A percentile compares a stretch with the other conserved stretches of the same genome.
phyloP scores from a whole-genome alignment of 2,888 invertebrate genomes.

The Phytoseiulus persimilis region DNA sequence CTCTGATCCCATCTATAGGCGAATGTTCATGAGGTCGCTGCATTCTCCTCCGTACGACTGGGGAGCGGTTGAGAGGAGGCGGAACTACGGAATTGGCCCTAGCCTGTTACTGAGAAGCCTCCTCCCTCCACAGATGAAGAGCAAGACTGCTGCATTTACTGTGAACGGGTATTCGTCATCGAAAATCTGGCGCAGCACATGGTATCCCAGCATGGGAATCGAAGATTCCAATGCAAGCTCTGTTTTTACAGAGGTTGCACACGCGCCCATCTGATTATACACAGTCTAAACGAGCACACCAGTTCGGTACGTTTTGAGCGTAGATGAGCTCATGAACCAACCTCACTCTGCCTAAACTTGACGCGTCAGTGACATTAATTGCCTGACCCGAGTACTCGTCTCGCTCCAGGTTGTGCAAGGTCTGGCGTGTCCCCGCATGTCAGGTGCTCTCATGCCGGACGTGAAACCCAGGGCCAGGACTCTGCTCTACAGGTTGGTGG shows the following conservation, averaged over 20 bases:
- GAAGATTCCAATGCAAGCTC: slow-evolving; percentile 16
- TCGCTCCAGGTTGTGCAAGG: slow-evolving; percentile 23
- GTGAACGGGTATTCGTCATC: slow-evolving; percentile 26
- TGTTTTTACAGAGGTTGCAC: slow-evolving; percentile 32
- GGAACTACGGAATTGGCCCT: no score
- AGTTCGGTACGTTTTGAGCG: background rate
- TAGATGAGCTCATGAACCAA: background rate
- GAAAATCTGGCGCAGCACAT: slow-evolving; percentile 21
- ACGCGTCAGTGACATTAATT: no score
- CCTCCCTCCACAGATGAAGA: background rate
- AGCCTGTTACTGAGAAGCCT: no score
- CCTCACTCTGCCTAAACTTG: background rate
- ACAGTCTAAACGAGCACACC: background rate
- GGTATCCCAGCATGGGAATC: slow-evolving; percentile 29
- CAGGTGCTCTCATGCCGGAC: slow-evolving; percentile 30
- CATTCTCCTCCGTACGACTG: no score
- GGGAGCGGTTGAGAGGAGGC: no score
- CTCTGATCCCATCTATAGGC: no score
- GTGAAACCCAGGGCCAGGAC: slow-evolving; percentile 27
- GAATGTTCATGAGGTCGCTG: background rate
- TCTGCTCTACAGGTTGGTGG: slow-evolving; percentile 9
- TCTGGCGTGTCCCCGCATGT: slow-evolving; percentile 24
- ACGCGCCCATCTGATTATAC: slow-evolving; percentile 28
- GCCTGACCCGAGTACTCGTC: no score
- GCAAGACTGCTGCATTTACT: slow-evolving; percentile 21